phyloP scores from a whole-genome alignment of 1,140 invertebrate genomes.

The Leptinotarsa lineolata region DNA sequence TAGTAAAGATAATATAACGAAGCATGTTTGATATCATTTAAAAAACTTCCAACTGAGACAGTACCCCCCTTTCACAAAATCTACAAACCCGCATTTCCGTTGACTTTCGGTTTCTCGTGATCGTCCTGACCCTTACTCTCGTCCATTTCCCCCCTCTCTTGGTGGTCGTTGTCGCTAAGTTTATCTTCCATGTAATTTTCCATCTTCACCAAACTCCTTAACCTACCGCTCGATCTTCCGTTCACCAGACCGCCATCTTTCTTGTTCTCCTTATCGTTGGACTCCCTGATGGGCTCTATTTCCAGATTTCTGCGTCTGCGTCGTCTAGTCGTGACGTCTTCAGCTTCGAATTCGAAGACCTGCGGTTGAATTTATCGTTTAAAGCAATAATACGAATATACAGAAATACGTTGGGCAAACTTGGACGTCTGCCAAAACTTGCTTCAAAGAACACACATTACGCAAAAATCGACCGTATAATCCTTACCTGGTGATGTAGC shows the following conservation, averaged over 20 bases:
- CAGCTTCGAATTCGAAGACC: neutral
- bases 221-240: neutral
- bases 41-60: too few relatives aligned
- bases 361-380: neutral
- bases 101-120: constrained; percentile 28
- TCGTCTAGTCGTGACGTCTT: neutral
- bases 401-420: too few relatives aligned
- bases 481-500: neutral
- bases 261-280: constrained; percentile 45
- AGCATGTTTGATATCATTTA: too few relatives aligned
- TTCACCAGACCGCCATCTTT: constrained; percentile 31
- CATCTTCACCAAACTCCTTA: constrained; percentile 16
- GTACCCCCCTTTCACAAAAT: neutral
- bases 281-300: constrained; percentile 27
- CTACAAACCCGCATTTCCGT: constrained; percentile 3
- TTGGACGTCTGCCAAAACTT: too few relatives aligned
- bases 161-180: constrained; percentile 19
- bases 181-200: constrained; percentile 3
- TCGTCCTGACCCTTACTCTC: constrained; percentile 29
- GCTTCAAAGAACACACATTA: too few relatives aligned
- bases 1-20: too few relatives aligned
- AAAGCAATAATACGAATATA: too few relatives aligned
- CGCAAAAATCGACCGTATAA: neutral
- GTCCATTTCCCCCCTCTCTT: neutral
- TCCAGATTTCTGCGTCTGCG: neutral